Evolutionary conservation across 2,113 vertebrate genomes (phyloP).

Genomic region (Piaya cayana): DNA sequence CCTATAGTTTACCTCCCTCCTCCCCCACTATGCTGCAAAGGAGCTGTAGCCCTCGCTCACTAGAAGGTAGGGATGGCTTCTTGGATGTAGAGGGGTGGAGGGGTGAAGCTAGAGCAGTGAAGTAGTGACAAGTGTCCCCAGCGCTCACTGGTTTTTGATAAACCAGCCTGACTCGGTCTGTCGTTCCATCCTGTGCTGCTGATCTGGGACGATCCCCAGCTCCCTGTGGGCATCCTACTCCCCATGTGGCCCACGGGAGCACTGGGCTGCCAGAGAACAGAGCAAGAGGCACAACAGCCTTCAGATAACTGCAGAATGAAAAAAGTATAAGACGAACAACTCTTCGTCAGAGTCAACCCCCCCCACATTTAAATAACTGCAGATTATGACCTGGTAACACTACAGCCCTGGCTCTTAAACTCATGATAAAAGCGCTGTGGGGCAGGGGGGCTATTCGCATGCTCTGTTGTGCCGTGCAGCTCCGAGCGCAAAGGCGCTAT

Average conservation of each 20-base stretch:
- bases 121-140: neutral
- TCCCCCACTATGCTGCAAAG: neutral
- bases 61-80: neutral
- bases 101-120: neutral
- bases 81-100: neutral
- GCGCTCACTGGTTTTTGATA: fast-evolving
- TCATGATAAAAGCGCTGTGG: neutral
- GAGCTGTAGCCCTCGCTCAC: neutral
- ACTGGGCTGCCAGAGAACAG: neutral
- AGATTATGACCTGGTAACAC: neutral
- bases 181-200: neutral
- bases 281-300: neutral
- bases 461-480: neutral
- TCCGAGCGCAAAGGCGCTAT: conserved; percentile 35
- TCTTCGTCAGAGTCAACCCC: neutral
- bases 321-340: fast-evolving
- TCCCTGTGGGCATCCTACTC: neutral
- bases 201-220: neutral
- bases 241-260: fast-evolving
- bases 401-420: neutral
- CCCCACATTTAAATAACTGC: neutral
- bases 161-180: neutral
- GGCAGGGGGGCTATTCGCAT: neutral
- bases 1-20: neutral
- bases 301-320: neutral